These are phyloP conservation scores for Oophaga pumilio DNA, from an alignment of 2,113 vertebrate species.

Conservation along the genomic window DNA sequence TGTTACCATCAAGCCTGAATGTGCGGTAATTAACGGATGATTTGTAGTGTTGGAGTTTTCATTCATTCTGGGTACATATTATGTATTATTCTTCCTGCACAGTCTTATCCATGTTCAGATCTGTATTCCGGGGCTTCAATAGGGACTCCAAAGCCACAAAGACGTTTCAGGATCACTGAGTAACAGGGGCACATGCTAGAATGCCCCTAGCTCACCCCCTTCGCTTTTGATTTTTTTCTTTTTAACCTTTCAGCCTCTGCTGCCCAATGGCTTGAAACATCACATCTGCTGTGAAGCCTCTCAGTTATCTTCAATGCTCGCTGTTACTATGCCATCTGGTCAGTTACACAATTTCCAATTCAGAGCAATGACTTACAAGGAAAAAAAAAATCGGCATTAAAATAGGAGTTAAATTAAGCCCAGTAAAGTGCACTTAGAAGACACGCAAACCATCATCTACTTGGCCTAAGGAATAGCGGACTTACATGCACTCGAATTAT, in stretches of 20 bases:
- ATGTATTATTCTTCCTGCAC: not conserved
- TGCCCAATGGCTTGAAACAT: conserved; percentile 44
- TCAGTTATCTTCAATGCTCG: conserved; percentile 51
- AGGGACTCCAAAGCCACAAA: not conserved
- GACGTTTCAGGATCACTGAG: conserved; percentile 29
- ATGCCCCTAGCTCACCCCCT: not conserved
- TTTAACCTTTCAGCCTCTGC: conserved; percentile 46
- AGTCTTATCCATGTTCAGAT: not conserved
- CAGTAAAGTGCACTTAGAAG: not conserved
- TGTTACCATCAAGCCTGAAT: conserved; percentile 22
- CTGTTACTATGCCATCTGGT: conserved; percentile 56
- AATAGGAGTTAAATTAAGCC: conserved; percentile 27
- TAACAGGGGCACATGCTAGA: not conserved
- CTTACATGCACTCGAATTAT: not conserved
- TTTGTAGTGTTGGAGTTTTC: conserved; percentile 43
- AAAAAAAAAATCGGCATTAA: conserved; percentile 14
- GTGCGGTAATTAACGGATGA: conserved; percentile 37
- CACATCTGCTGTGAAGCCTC: conserved; percentile 54
- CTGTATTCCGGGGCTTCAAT: not conserved
- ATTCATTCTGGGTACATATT: conserved; percentile 19
- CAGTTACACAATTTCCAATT: conserved; percentile 49
- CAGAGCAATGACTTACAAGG: conserved; percentile 22
- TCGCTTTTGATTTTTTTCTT: not conserved
- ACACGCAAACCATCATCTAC: not conserved
- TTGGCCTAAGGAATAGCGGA: not conserved